A percentile compares a stretch with the other conserved stretches of the same genome.
Conservation (phyloP, 1,140 invertebrate genomes). For the Pachypeltis micranthus region DNA sequence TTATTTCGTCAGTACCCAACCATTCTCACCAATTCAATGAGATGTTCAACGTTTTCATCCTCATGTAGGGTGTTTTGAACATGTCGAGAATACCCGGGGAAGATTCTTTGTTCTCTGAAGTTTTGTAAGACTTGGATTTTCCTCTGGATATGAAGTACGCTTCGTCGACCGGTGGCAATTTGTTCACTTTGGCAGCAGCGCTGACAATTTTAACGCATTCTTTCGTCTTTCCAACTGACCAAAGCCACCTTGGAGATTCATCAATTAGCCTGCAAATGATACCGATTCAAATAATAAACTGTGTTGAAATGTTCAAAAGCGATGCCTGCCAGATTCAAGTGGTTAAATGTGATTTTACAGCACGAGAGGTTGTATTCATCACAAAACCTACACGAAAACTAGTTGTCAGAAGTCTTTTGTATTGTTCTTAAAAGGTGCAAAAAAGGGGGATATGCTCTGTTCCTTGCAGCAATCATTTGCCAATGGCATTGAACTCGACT, state of each 20-base stretch:
- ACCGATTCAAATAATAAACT: not conserved
- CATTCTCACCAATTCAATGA: slow-evolving; percentile 67
- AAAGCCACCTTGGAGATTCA: slow-evolving; percentile 73
- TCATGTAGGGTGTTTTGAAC: slow-evolving; percentile 64
- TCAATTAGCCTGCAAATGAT: slow-evolving; percentile 50
- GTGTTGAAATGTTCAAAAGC: not conserved
- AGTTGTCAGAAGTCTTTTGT: no score
- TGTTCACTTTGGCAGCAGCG: slow-evolving; percentile 58
- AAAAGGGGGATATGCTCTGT: no score
- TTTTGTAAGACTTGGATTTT: slow-evolving; percentile 34
- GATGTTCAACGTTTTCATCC: slow-evolving; percentile 66
- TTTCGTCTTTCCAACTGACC: slow-evolving; percentile 57
- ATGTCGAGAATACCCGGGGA: slow-evolving; percentile 48
- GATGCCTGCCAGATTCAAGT: no score
- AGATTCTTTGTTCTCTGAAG: not conserved
- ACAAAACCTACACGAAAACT: no score
- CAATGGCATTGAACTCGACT: no score
- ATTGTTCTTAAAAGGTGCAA: no score
- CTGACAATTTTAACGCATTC: slow-evolving; percentile 60
- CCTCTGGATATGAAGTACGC: slow-evolving; percentile 47
- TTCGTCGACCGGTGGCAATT: slow-evolving; percentile 41
- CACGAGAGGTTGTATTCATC: no score
- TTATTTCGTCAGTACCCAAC: no score
- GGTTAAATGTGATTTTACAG: no score
- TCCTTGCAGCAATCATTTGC: no score